Evolutionary conservation across 2,888 invertebrate genomes (phyloP).

Genomic region (Brenthis daphne): DNA sequence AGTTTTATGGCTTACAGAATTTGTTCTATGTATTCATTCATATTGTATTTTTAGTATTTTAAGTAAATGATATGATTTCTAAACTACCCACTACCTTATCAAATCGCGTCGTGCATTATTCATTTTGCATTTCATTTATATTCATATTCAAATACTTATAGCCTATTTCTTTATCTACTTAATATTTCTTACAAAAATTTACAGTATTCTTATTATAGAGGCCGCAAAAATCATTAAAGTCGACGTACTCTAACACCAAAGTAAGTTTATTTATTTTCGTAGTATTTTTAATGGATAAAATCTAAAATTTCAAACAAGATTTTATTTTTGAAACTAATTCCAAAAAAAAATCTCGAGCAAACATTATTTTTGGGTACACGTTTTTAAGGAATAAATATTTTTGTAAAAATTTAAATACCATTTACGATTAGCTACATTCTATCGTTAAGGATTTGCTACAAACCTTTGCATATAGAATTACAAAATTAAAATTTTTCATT

Average conservation of each 20-base stretch:
- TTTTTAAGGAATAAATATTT: too few relatives aligned
- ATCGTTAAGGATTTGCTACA: too few relatives aligned
- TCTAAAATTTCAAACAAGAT: too few relatives aligned
- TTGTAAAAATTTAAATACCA: too few relatives aligned
- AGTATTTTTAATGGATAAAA: too few relatives aligned
- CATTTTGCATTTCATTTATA: conserved; percentile 27
- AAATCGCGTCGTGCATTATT: conserved; percentile 74
- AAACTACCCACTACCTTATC: conserved; percentile 59
- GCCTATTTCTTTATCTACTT: too few relatives aligned
- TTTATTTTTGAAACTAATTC: too few relatives aligned
- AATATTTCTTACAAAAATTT: conserved; percentile 19
- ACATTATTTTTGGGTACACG: too few relatives aligned
- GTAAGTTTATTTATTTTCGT: not conserved
- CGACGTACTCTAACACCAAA: conserved; percentile 2
- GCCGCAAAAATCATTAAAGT: conserved; percentile 5
- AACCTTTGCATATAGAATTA: too few relatives aligned
- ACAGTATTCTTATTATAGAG: conserved; percentile 7
- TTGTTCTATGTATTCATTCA: not conserved
- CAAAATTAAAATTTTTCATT: too few relatives aligned
- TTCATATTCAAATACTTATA: not conserved
- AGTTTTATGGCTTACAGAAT: not conserved
- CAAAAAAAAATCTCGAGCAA: too few relatives aligned
- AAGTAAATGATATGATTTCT: conserved; percentile 15
- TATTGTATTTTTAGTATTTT: not conserved
- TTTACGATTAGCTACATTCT: too few relatives aligned